Percentiles rank a stretch among this genome's conserved stretches.
Evolutionary conservation across 2,113 vertebrate species (phyloP).

Genomic region (Erythrocercus mccallii): DNA sequence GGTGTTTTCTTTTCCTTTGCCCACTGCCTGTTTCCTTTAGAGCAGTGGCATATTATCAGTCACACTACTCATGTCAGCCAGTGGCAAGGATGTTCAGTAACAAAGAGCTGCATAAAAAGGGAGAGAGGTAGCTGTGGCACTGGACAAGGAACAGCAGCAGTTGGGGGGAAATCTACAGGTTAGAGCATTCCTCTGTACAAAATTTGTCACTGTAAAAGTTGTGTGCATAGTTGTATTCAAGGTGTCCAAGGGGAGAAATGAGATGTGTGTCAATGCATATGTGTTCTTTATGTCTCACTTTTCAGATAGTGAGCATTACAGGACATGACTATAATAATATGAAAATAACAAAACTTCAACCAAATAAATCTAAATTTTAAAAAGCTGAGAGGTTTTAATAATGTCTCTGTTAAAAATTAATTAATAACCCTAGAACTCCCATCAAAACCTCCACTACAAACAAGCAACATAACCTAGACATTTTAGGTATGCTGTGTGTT

Average conservation of each 20-base stretch:
- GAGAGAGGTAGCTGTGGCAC: background rate
- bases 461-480: background rate
- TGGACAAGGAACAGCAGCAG: background rate
- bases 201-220: background rate
- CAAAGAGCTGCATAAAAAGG: constrained; percentile 38
- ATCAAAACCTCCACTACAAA: background rate
- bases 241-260: background rate
- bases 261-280: background rate
- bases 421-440: background rate
- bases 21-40: constrained; percentile 27
- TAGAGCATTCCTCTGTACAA: background rate
- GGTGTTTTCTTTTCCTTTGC: background rate
- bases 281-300: background rate
- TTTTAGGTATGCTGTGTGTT: background rate
- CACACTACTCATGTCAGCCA: constrained; percentile 50
- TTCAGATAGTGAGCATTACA: background rate
- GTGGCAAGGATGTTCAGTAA: constrained; percentile 58
- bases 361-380: background rate
- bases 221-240: background rate
- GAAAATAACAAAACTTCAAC: background rate
- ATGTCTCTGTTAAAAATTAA: background rate
- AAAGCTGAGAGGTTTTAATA: background rate
- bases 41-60: constrained; percentile 53
- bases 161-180: background rate
- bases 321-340: background rate